phyloP scores from a whole-genome alignment of 2,113 vertebrate species.

The Leptodactylus fuscus region DNA sequence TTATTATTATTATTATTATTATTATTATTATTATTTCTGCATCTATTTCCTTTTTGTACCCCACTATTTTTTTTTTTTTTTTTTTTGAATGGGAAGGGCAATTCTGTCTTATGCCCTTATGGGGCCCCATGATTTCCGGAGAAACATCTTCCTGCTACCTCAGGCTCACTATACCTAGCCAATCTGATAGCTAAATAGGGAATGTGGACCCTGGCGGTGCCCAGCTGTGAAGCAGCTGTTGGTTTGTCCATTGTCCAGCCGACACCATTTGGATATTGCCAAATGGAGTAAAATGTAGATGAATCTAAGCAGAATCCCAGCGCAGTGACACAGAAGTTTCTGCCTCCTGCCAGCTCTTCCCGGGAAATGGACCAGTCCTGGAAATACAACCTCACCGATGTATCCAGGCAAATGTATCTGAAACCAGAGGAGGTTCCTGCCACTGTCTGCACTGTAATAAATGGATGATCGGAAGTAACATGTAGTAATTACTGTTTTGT shows the following conservation, averaged over 20 bases:
- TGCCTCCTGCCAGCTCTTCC: neutral
- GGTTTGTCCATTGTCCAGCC: neutral
- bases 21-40: no score
- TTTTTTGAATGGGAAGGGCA: no score
- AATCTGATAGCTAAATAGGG: neutral
- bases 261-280: neutral
- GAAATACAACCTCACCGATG: neutral
- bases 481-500: constrained; percentile 48
- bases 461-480: constrained; percentile 46
- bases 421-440: constrained; percentile 11
- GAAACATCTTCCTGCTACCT: no score
- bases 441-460: constrained; percentile 34
- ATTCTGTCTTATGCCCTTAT: no score
- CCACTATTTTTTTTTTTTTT: no score
- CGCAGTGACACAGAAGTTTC: neutral
- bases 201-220: neutral
- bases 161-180: neutral
- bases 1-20: no score
- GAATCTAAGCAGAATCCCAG: neutral
- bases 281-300: neutral
- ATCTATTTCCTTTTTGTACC: no score
- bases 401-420: neutral
- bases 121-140: no score
- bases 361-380: constrained; percentile 11
- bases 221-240: constrained; percentile 23